Evolutionary conservation across 92 coral and sea anemone species (phyloP), one percentile per base, ranked within the genome.

Genomic region (Pocillopora meandrina): DNA sequence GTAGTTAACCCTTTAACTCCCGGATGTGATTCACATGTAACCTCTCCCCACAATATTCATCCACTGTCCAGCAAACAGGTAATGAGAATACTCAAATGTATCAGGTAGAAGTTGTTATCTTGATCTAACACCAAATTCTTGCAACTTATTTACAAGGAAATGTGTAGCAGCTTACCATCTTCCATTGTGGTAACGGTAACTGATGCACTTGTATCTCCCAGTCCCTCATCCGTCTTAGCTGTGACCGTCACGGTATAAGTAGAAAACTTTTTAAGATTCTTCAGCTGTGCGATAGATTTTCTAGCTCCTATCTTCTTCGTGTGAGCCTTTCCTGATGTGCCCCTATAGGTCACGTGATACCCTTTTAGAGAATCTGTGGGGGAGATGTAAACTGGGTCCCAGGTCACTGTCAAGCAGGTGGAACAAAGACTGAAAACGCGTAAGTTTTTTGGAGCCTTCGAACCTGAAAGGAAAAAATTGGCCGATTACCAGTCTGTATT

Each of bases 341-440:
- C 77, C 68, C 76, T 80, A 70, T 92, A 85, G 55, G 83, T 70
- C 75, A 94, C 92, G 52, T 79, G 90, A 77, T 94, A 94, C 19
- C 80, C 85, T 34, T 55, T 65, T 3, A 94, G 14, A 19, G 72
- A 10, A 26, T 84, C 87, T 1, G 85, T 79, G 56, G 34, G 68
- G 5, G 82, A 61, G 6, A 64, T 65, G 62, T 58, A 34, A 58
- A 91, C 93, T 87, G 73, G 87, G 34, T 87, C 89, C 98, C 98
- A 94, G 73, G 73, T 78, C 65, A 94, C 91, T 78, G 76, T 88
- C 87, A 94, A 80, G 82, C 98, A 94, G 26, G 87, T 71, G 8
- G 98, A 87, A 72, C 98, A 94, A 5, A 87, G 83, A 57, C 95
- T 94, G 59, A 65, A 66, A 15, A 85, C 95, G 1, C 78, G 76